Conservation (phyloP, 1,140 invertebrate genomes). For the Muscidifurax raptorellus region DNA sequence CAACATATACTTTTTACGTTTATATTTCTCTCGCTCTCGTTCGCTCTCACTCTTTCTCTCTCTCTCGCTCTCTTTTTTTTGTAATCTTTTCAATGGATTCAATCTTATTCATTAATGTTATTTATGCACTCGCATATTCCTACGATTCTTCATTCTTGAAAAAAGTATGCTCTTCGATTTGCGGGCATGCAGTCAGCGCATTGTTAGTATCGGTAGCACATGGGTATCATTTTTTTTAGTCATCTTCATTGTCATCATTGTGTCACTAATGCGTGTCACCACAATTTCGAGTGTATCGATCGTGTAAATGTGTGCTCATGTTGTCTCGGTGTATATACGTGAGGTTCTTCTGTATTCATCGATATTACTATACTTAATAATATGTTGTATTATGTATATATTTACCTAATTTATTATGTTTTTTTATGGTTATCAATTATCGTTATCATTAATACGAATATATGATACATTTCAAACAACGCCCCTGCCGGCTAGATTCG, state of each 20-base stretch:
- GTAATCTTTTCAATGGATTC: constrained; percentile 58
- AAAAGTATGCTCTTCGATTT: constrained; percentile 61
- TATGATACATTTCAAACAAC: constrained; percentile 76
- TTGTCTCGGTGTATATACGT: constrained; percentile 43
- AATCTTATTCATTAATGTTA: constrained; percentile 64
- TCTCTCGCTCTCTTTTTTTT: constrained; percentile 39
- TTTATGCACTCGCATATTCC: constrained; percentile 65
- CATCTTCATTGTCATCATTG: constrained; percentile 32
- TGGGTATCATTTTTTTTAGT: constrained; percentile 52
- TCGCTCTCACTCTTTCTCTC: constrained; percentile 46
- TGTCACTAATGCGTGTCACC: constrained; percentile 35
- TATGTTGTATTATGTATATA: constrained; percentile 64
- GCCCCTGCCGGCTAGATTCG: constrained; percentile 66
- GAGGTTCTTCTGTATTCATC: constrained; percentile 55
- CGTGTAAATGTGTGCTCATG: constrained; percentile 39
- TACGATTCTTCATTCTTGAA: constrained; percentile 59
- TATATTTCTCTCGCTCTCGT: constrained; percentile 49
- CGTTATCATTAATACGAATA: constrained; percentile 71
- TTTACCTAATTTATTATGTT: constrained; percentile 74
- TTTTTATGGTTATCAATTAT: constrained; percentile 64
- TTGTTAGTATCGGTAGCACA: constrained; percentile 59
- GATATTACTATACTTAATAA: constrained; percentile 58
- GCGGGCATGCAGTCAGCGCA: constrained; percentile 63
- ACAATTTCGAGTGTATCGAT: constrained; percentile 37
- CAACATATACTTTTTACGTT: constrained; percentile 63